Evolutionary conservation across 30 jellyfish, hydroid and myxozoan genomes (phyloP).

Genomic region (Hydractinia echinata): DNA sequence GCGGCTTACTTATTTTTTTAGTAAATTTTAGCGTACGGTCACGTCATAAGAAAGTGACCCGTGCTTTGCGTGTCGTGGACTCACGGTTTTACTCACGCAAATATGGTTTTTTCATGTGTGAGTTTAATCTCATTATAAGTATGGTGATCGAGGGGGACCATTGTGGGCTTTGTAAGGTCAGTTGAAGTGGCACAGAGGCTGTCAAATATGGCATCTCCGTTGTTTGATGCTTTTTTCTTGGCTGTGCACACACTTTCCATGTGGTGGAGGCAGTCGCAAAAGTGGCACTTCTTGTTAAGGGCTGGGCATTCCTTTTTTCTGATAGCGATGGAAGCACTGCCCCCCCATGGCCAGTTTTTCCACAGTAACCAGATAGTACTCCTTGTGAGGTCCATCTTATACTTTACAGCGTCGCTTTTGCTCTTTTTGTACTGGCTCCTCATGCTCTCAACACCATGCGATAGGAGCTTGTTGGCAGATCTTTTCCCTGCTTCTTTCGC

Average conservation of each 20-base stretch:
- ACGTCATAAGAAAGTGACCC: no score
- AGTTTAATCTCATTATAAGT: neutral
- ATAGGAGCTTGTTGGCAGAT: constrained; percentile 18
- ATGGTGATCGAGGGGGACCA: neutral
- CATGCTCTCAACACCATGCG: neutral
- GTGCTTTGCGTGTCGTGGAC: no score
- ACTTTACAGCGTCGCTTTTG: neutral
- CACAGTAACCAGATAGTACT: constrained; percentile 7
- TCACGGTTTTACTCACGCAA: no score
- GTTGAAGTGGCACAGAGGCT: constrained; percentile 4
- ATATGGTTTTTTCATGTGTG: no score
- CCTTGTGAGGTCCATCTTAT: neutral
- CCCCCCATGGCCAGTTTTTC: neutral
- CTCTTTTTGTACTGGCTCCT: neutral
- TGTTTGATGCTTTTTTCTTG: neutral
- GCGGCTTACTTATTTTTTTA: no score
- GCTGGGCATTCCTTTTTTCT: constrained; percentile 9
- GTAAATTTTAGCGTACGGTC: no score
- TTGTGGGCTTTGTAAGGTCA: neutral
- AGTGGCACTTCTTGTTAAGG: neutral
- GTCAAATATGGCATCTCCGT: neutral
- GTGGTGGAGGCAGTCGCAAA: constrained; percentile 8
- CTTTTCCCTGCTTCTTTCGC: constrained; percentile 4
- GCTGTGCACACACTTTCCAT: neutral
- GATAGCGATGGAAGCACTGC: neutral